These are phyloP conservation scores for Saccostrea glomerata DNA, from an alignment of 1,140 invertebrate species.

Conservation along the genomic window DNA sequence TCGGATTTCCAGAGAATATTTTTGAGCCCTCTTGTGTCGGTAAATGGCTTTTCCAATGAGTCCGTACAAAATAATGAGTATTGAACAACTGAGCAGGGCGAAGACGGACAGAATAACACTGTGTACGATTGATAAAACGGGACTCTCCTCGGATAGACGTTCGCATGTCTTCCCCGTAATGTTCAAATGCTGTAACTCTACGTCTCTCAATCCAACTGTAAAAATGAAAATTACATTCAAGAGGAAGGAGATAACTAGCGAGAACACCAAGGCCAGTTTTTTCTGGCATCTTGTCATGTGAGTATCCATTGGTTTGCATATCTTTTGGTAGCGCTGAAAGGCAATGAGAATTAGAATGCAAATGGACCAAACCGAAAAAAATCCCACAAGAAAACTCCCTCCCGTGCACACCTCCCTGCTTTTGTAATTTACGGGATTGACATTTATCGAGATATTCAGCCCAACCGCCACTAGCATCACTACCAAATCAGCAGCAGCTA, in stretches of 20 bases:
- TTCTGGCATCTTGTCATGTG: slow-evolving; percentile 44
- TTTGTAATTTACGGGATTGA: slow-evolving; percentile 37
- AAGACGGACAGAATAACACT: neutral
- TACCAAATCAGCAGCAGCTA: slow-evolving; percentile 22
- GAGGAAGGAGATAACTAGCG: slow-evolving; percentile 7
- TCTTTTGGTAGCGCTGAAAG: slow-evolving; percentile 44
- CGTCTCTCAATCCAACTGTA: slow-evolving; percentile 22
- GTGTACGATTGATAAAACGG: neutral
- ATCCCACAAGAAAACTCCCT: slow-evolving; percentile 27
- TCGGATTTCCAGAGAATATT: neutral
- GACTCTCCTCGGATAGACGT: neutral
- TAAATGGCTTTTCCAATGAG: neutral
- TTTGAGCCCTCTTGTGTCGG: neutral
- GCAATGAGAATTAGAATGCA: slow-evolving; percentile 46
- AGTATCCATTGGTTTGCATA: slow-evolving; percentile 45
- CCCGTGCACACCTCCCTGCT: slow-evolving; percentile 30
- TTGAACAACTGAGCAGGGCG: neutral
- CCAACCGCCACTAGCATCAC: slow-evolving; percentile 12
- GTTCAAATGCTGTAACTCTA: neutral
- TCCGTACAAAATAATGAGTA: neutral
- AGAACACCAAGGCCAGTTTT: slow-evolving; percentile 18
- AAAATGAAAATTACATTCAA: slow-evolving; percentile 31
- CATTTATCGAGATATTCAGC: slow-evolving; percentile 30
- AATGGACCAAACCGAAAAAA: neutral
- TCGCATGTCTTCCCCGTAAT: slow-evolving; percentile 33